Evolutionary conservation across 2,888 invertebrate species (phyloP), one percentile per base, ranked within the genome.

Genomic region (Napeogenes inachia): DNA sequence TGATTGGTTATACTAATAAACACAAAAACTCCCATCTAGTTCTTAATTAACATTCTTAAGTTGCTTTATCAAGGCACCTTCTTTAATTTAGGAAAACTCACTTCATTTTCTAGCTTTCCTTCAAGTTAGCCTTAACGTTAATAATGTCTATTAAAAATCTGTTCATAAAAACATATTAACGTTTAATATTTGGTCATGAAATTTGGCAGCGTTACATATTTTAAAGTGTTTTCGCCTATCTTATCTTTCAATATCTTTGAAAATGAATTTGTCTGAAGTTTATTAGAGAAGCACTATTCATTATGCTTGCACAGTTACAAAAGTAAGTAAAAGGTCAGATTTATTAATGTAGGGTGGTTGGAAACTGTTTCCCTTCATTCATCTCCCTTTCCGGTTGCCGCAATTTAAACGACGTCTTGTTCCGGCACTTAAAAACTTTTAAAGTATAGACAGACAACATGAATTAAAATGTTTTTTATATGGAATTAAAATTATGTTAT

Each of bases 261-360:
- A 63, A 76, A 74, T 71, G 72, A 76, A 81, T 79, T 82, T 76
- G 81, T 84, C 81, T 80, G 74, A 78, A 83, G 80, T 80, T 70
- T 77, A 79, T 82, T 81, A 75, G 77, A 80, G 82, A 85, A 84
- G 82, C 76, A 77, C 81, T 77, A 82, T 82, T 86, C 82, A 84
- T 85, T 86, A 85, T 82, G 82, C 77, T 75, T 78, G 76, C 78
- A 78, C 70, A 71, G 81, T 80, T 77, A 80, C 75, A 75, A 79
- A 81, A 82, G 83, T 76, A 77, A 64, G 82, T 83, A 82, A 87
- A 85, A 87, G 84, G 85, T 85, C 87, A 88, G 86, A 88, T 88
- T 87, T 88, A 87, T 87, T 89, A 89, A 88, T 87, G 87, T 85
- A 84, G 86, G 83, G 82, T 82, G 86, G 86, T 86, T 87, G 86